These are phyloP conservation scores for Haliclona indistincta DNA, from an alignment of 37 sponge, comb jelly and placozoan genomes.

Conservation along the genomic window DNA sequence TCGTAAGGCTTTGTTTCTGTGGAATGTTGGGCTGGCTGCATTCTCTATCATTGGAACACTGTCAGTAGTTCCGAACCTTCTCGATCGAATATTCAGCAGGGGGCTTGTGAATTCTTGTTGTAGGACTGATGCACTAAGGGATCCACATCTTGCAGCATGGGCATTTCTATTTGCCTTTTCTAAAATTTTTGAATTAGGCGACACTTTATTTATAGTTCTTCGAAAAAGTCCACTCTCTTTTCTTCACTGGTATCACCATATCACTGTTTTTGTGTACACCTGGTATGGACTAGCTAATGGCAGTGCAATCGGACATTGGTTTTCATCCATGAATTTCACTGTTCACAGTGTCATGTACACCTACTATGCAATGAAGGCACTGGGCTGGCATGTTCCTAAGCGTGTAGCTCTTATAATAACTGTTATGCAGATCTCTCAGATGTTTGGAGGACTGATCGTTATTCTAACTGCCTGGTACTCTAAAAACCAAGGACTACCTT, in stretches of 20 bases:
- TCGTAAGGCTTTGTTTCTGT: slow-evolving; percentile 42
- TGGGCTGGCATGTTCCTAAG: neutral
- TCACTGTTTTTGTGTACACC: slow-evolving; percentile 46
- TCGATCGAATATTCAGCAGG: neutral
- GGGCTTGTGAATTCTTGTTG: slow-evolving; percentile 36
- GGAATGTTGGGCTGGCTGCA: slow-evolving; percentile 75
- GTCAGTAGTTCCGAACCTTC: slow-evolving; percentile 22
- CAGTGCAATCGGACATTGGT: slow-evolving; percentile 54
- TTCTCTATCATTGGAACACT: slow-evolving; percentile 64
- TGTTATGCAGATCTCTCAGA: slow-evolving; percentile 31
- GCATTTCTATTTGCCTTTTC: slow-evolving; percentile 56
- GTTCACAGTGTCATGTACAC: slow-evolving; percentile 86
- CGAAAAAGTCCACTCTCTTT: slow-evolving; percentile 70
- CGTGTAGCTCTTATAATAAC: slow-evolving; percentile 25
- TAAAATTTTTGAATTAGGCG: slow-evolving; percentile 72
- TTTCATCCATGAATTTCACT: slow-evolving; percentile 43
- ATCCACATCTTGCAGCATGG: slow-evolving; percentile 33
- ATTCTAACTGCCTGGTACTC: neutral
- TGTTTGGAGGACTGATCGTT: slow-evolving; percentile 38
- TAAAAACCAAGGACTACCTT: neutral
- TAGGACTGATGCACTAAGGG: neutral
- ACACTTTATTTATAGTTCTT: slow-evolving; percentile 73
- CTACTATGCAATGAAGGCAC: slow-evolving; percentile 71
- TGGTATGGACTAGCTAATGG: slow-evolving; percentile 25
- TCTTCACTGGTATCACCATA: slow-evolving; percentile 89